These are phyloP conservation scores for Metallyticus violacea DNA, from an alignment of 2,888 invertebrate species.

Conservation along the genomic window DNA sequence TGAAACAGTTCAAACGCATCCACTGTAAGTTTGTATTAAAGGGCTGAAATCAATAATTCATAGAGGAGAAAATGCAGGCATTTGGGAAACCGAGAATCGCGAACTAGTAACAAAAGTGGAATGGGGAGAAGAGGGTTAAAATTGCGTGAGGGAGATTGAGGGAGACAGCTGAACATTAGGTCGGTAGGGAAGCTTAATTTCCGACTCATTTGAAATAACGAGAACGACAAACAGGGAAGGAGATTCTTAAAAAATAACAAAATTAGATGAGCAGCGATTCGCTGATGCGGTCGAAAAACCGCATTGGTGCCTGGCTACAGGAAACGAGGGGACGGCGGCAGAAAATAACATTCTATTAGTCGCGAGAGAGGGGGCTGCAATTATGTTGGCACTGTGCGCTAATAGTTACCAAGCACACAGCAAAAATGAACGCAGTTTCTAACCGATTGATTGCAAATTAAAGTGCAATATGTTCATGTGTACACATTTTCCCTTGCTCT, in stretches of 20 bases:
- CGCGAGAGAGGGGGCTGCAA: neutral
- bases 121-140: neutral
- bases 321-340: no score
- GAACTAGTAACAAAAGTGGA: no score
- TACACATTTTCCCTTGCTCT: neutral
- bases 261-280: neutral
- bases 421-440: neutral
- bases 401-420: neutral
- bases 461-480: neutral
- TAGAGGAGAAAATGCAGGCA: neutral
- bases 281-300: no score
- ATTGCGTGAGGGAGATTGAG: neutral
- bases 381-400: neutral
- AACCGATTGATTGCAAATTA: neutral
- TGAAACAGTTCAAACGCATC: neutral
- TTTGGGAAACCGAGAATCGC: neutral
- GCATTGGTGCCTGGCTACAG: neutral
- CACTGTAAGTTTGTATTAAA: neutral
- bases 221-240: neutral
- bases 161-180: neutral
- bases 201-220: neutral
- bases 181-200: neutral
- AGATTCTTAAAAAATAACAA: neutral
- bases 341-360: neutral
- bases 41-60: neutral